Conservation (phyloP, 2,888 invertebrate species). For the Ctena decussata region DNA sequence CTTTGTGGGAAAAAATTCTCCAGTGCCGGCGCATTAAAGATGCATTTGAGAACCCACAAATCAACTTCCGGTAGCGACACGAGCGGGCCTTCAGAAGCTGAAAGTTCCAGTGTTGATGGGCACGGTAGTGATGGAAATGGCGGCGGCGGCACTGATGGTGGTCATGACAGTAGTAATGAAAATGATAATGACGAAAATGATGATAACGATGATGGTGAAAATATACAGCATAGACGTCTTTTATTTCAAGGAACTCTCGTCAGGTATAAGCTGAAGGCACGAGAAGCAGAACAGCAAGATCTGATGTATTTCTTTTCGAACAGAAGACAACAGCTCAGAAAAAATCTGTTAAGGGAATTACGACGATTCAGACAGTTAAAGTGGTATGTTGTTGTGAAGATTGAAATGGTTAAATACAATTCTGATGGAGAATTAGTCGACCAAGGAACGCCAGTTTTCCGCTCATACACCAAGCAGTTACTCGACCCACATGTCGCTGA, state of each 20-base stretch:
- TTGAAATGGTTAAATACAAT: slow-evolving; percentile 1
- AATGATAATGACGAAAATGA: not conserved
- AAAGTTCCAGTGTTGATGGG: not conserved
- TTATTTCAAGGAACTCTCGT: not conserved
- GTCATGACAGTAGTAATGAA: not conserved
- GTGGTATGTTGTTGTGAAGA: slow-evolving; percentile 15
- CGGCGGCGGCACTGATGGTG: not conserved
- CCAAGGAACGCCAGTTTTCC: not conserved
- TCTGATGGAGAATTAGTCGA: slow-evolving; percentile 5
- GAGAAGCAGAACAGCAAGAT: not conserved
- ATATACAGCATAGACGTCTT: not conserved
- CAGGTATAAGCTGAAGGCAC: not conserved
- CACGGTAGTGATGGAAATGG: not conserved
- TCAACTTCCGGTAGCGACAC: not conserved
- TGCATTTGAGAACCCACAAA: not conserved
- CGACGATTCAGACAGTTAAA: slow-evolving; percentile 4
- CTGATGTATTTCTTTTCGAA: slow-evolving; percentile 4
- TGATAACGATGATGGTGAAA: not conserved
- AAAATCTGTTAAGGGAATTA: not conserved
- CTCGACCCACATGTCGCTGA: not conserved
- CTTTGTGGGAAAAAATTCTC: not conserved
- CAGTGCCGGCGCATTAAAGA: not conserved
- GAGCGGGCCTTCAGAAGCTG: not conserved
- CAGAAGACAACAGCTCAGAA: not conserved
- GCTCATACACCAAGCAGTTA: not conserved